Evolutionary conservation across 2,888 invertebrate genomes (phyloP), one percentile per base, ranked within the genome.

Genomic region (Thymelicus sylvestris): DNA sequence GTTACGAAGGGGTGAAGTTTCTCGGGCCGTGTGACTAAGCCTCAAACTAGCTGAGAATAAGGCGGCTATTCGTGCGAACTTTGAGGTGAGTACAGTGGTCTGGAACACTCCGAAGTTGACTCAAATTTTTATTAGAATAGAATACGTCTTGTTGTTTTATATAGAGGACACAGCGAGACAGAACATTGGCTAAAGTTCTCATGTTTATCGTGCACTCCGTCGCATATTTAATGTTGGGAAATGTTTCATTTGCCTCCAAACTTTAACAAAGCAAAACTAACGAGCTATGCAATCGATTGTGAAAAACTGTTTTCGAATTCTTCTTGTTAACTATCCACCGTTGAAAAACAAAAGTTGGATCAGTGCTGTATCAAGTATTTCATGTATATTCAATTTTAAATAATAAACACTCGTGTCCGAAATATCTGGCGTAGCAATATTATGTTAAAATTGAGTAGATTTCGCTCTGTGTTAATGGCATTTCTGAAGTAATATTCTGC

Each of bases 91-190:
- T 4, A 39, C 64, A 10, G n/a, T 39, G 64, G 44, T 48, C 31
- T 52, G 44, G 15, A 62, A 55, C 63, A 63, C 55, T 55, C 69
- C 50, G 59, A 65, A 70, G 12, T 70, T 19, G 60, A 65, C 50
- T 70, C 65, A 70, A 60, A 65, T 70, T 70, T 70, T 70, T 70
- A 70, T 70, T 70, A 61, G 70, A 59, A 70, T 70, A 65, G 65
- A 65, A 65, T 65, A 65, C 50, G 48, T 64, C 61, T 67, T 67
- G 61, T 67, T 55, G 61, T 67, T 67, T 41, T 55, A 68, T 68
- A 62, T 15, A 50, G 50, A 50, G 15, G 50, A 15, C 50, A 6
- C 19, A 19, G 50, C 19, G 19, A 15, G 50, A 52, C 7, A 19
- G 44, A 52, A 52, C 15, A 8, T 15, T 52, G 15, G 6, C 15